phyloP scores from a whole-genome alignment of 2,113 vertebrate genomes.

The Sialia sialis region DNA sequence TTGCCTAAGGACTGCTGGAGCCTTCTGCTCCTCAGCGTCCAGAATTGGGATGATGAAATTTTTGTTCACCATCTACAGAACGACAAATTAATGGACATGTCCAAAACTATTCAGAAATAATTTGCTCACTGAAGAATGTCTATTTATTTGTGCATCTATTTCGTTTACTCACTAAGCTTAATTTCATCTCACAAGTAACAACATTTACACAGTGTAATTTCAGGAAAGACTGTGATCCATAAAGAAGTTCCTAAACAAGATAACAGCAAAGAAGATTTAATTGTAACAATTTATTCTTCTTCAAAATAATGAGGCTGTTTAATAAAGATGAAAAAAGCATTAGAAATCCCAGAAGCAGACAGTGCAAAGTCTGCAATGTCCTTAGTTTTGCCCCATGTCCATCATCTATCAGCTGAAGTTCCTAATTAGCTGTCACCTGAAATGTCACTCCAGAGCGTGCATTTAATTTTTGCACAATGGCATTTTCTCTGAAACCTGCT shows the following conservation, averaged over 20 bases:
- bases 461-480: background rate
- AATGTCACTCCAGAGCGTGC: background rate
- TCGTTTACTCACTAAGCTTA: background rate
- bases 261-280: background rate
- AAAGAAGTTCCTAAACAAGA: background rate
- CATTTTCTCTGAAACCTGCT: background rate
- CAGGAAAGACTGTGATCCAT: background rate
- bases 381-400: background rate
- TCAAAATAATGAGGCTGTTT: background rate
- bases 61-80: background rate
- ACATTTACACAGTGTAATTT: background rate
- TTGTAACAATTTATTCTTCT: background rate
- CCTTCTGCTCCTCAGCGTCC: background rate
- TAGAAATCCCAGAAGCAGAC: background rate
- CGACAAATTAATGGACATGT: background rate
- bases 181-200: background rate
- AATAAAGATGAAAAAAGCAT: background rate
- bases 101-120: background rate
- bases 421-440: background rate
- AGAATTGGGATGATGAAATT: background rate
- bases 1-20: background rate
- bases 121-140: background rate
- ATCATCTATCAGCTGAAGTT: background rate
- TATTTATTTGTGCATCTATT: slow-evolving; percentile 8
- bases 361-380: background rate